Base-by-base conservation (phyloP, 2,113 vertebrate genomes). In the Sprattus sprattus region DNA sequence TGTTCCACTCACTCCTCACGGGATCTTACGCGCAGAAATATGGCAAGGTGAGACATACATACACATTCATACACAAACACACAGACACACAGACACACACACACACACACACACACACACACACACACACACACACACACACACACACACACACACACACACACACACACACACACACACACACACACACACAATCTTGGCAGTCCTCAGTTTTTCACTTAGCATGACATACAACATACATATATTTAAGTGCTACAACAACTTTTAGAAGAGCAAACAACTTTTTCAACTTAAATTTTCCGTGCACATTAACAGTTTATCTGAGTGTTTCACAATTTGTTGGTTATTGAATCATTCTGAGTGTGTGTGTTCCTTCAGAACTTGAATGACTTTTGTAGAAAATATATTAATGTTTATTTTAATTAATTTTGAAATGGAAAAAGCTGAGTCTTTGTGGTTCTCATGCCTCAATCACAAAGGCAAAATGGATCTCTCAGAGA, bases 11-110 rank as follows among this genome's bases (percentile, higher is more conserved):
- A 0, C 92, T 99, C 88, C 96, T 99, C 83, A 99, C 98, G 15
- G 98, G 98, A 88, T 98, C 98, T 9, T 99, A 98, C 2, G 97
- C 98, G 88, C 97, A 98, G 92, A 98, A 99, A 90, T 99, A 98
- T 83, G 97, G 97, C 91, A 99, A 99, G 97, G 98, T 99, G 95
- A 90, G 96, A 32, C 81, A 32, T 22, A 10, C 0, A 9, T 44
- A 81, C 25, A 71, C 25, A 32, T 25, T 32, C 64, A 32, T 25
- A 71, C 64, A 71, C 64, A 71, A n/a, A 71, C 11, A 6, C 64
- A 71, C 2, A 71, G n/a, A 71, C 11, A 32, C 25, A 25, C n/a
- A 71, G 1, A 16, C 28, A 78, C 28, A 32, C 71, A 39, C 71
- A 44, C 32, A 39, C 28, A 15, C 67, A 75, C 67, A 75, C 67